Base-by-base conservation (phyloP, 2,113 vertebrate species). In the Elachura formosa region DNA sequence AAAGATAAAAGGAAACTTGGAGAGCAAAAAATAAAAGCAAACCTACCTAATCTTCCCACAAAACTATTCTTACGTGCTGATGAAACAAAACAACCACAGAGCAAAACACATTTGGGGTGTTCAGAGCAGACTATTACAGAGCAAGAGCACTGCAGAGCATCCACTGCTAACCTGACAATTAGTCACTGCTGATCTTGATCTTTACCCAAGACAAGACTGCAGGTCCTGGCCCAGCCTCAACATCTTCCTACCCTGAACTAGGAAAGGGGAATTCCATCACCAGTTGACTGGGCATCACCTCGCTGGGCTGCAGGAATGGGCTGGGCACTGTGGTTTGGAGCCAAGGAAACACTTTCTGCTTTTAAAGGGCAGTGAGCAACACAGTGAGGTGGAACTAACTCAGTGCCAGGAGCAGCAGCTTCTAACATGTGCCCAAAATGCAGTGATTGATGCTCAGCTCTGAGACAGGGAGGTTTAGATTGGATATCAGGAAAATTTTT, bases 221-320 rank as follows among this genome's bases (percentile, higher is more conserved):
- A 79, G 93, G 49, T 19, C 66, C 2, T 34, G 71, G 26, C 52
- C 76, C 58, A 52, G 81, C 72, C 67, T 33, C 13, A 2, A 2
- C 41, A 56, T 0, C 41, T 22, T 31, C 69, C 14, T 4, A 0
- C 20, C 5, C 8, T 1, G n/a, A 74, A 33, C 17, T 41, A 45
- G 31, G 56, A 36, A 68, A 92, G 80, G 41, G 33, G 75, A 63
- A 11, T 7, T 61, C 76, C 56, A 29, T 1, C 69, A 36, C 4
- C 48, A 26, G 2, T 52, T 19, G 48, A 8, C 51, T n/a, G n/a
- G 68, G 7, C 31, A 7, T 4, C 3, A 1, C 51, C 38, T 46
- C 1, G 0, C n/a, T 13, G 7, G 16, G 23, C 64, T 31, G 52
- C 54, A 87, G 41, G 10, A 13, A 63, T 0, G 3, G 20, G n/a